A percentile compares a stretch with the other conserved stretches of the same genome.
phyloP scores from a whole-genome alignment of 2,888 invertebrate species.

The Syrista parreyssii region DNA sequence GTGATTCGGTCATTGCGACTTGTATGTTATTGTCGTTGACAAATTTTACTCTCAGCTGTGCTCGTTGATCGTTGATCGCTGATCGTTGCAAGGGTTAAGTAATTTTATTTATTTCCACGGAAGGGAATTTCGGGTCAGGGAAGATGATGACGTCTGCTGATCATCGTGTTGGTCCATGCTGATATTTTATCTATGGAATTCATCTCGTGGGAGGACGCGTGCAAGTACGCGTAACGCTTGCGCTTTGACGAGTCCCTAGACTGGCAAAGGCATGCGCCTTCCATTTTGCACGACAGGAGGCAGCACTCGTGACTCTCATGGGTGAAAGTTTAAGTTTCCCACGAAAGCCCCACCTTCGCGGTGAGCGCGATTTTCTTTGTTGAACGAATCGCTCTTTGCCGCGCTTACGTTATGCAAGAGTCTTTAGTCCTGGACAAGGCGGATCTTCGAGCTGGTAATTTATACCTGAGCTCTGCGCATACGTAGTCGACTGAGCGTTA shows the following conservation, averaged over 20 bases:
- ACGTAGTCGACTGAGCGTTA: neutral
- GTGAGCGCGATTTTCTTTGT: neutral
- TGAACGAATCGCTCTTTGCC: neutral
- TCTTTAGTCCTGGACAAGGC: neutral
- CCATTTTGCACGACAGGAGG: slow-evolving; percentile 12
- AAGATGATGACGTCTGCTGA: too few species aligned
- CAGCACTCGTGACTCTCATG: slow-evolving; percentile 47
- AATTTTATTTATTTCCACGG: neutral
- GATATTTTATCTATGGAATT: neutral
- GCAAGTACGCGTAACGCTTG: neutral
- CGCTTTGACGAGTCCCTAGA: neutral
- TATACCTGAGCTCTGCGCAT: neutral
- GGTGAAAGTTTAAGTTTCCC: slow-evolving; percentile 63
- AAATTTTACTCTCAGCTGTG: neutral
- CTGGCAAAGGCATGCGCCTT: neutral
- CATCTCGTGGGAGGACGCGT: neutral
- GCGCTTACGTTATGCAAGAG: neutral
- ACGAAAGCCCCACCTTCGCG: slow-evolving; percentile 29
- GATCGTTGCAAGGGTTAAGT: too few species aligned
- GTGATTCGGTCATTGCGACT: neutral
- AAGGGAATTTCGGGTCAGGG: too few species aligned
- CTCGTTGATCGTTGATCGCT: neutral
- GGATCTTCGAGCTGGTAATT: neutral
- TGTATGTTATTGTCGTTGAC: neutral
- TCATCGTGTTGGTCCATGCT: neutral